These are phyloP conservation scores for Mola mola DNA, from an alignment of 2,113 vertebrate genomes.

Conservation along the genomic window DNA sequence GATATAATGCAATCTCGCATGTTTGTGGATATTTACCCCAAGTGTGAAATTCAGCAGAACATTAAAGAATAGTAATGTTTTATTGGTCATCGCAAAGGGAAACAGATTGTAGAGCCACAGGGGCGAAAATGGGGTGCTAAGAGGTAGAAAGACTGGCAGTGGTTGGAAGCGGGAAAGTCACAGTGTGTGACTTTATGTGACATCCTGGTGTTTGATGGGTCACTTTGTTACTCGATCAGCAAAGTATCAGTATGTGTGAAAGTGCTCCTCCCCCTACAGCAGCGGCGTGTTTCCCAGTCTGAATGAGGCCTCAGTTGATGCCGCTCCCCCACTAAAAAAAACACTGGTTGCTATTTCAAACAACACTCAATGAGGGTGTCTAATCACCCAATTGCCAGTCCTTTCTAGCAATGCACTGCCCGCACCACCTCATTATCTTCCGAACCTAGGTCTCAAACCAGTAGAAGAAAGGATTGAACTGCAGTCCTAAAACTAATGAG, in stretches of 20 bases:
- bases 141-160: constrained; percentile 22
- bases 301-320: constrained; percentile 57
- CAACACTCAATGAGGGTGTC: constrained; percentile 73
- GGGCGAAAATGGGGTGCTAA: constrained; percentile 6
- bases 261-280: constrained; percentile 56
- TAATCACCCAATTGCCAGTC: constrained; percentile 72
- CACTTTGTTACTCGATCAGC: constrained; percentile 81
- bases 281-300: constrained; percentile 57
- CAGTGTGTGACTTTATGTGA: constrained; percentile 72
- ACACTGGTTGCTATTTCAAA: constrained; percentile 76
- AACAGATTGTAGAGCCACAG: constrained; percentile 17
- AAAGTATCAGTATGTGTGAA: constrained; percentile 79
- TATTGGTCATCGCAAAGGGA: constrained; percentile 57
- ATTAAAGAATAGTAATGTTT: constrained; percentile 57
- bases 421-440: constrained; percentile 58
- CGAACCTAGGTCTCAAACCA: constrained; percentile 35
- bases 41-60: constrained; percentile 75
- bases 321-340: constrained; percentile 69
- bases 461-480: constrained; percentile 42
- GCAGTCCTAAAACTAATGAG: constrained; percentile 60
- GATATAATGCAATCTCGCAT: constrained; percentile 46
- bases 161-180: constrained; percentile 58
- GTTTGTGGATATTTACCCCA: constrained; percentile 44
- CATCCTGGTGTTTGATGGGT: constrained; percentile 76
- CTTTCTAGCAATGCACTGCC: constrained; percentile 58